Evolutionary conservation across 2,113 vertebrate species (phyloP), one percentile per base, ranked within the genome.

Genomic region (Podiceps cristatus): DNA sequence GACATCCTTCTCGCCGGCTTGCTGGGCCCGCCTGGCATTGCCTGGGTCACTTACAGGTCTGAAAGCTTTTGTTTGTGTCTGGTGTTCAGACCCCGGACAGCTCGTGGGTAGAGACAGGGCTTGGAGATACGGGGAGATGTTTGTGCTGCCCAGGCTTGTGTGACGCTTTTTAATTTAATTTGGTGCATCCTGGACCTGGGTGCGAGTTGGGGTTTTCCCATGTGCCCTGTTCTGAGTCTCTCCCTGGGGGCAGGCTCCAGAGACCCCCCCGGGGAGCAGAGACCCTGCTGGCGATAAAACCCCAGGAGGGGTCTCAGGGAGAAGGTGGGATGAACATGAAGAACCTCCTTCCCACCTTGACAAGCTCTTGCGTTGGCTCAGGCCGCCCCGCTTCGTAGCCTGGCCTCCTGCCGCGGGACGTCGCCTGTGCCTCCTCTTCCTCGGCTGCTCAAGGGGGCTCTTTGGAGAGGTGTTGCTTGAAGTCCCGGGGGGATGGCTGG

Each of bases 171-270:
- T n/a, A 2, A 66, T 56, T 15, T 40, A 74, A 84, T 28, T 25
- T 13, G 13, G 7, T 0, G 0, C 2, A 0, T 74, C 93, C 25
- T 62, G n/a, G 16, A 23, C 31, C 4, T 52, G 24, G 2, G 6
- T 66, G 75, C 2, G 4, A 59, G 9, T 8, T 42, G 37, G 3
- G 10, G 8, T 66, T 14, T 29, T 72, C 53, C 53, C 33, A 40
- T 9, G 25, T 35, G 16, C 8, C 27, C 18, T 8, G 55, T 91
- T 67, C 31, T 50, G 9, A 40, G 11, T 40, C 3, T 50, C 9
- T 71, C 18, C 18, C 11, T 13, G 29, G 44, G 4, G 2, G 17
- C 7, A 55, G n/a, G 45, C 24, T 58, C 35, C 28, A 64, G 22
- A 45, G 31, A 78, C 71, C 3, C 29, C 71, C 3, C 29, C 7